Conservation (phyloP, 2,797 vertebrate species). For the Ficedula albicollis region DNA sequence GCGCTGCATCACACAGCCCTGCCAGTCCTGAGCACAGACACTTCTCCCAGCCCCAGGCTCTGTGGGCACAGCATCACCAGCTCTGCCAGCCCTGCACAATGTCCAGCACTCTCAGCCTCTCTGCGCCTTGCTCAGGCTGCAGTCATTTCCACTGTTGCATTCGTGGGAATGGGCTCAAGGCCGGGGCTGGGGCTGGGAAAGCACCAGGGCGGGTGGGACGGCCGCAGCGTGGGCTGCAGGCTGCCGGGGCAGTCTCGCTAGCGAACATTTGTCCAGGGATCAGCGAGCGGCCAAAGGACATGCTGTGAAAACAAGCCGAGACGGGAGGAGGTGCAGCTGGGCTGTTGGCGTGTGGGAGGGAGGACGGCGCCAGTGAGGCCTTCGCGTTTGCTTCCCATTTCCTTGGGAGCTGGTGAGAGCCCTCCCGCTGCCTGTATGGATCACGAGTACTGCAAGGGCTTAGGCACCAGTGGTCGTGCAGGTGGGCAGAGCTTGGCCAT, state of each 20-base stretch:
- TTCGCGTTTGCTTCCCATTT: background rate
- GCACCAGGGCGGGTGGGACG: background rate
- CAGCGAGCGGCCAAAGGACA: conserved; percentile 20
- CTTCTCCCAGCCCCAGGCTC: background rate
- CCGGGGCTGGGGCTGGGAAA: background rate
- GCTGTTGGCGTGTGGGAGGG: background rate
- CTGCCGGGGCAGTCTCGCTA: background rate
- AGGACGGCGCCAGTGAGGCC: background rate
- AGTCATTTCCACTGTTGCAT: accelerated
- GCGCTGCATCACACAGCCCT: background rate
- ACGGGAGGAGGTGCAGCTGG: conserved; percentile 45
- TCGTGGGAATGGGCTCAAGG: background rate
- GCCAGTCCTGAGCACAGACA: background rate
- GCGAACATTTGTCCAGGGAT: background rate
- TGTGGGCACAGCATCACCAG: background rate
- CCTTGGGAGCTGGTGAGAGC: background rate
- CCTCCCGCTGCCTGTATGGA: accelerated
- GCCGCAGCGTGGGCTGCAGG: background rate
- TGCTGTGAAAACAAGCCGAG: conserved; percentile 1
- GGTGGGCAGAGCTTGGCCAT: background rate
- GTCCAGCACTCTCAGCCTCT: background rate
- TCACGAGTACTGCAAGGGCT: background rate
- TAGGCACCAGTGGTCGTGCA: background rate
- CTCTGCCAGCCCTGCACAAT: background rate
- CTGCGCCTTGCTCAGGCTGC: background rate